These are phyloP conservation scores for Pammene aurita DNA, from an alignment of 2,888 invertebrate genomes.

Conservation along the genomic window DNA sequence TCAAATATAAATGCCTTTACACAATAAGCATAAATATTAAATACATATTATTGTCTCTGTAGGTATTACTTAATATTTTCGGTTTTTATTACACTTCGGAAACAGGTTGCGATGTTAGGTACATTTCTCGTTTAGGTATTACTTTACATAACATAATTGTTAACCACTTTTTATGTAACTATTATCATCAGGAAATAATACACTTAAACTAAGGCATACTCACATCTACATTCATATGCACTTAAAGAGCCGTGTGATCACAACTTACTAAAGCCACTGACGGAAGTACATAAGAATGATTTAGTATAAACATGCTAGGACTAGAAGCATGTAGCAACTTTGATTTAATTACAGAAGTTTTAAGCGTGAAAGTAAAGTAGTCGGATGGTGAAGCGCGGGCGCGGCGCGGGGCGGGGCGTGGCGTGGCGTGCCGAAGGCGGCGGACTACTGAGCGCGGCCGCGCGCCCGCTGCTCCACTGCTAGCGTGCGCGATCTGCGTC, in stretches of 20 bases:
- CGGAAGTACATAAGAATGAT: neutral
- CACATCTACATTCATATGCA: neutral
- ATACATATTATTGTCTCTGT: no score
- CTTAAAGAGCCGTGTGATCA: neutral
- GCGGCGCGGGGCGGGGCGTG: no score
- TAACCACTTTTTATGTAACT: no score
- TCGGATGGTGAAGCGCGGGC: no score
- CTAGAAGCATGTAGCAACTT: neutral
- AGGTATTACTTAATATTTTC: no score
- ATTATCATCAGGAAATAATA: conserved; percentile 8
- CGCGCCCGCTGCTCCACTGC: neutral
- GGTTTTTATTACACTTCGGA: no score
- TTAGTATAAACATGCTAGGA: neutral
- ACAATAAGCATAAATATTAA: no score
- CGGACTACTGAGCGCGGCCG: conserved; percentile 12
- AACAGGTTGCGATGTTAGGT: no score
- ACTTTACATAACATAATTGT: no score
- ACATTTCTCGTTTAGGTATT: no score
- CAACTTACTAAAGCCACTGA: neutral
- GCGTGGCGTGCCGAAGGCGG: conserved; percentile 1
- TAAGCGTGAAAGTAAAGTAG: no score
- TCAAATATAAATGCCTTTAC: no score
- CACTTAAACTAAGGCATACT: conserved; percentile 2
- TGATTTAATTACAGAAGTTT: neutral
- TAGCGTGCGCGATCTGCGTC: conserved; percentile 8